Evolutionary conservation across 2,797 vertebrate species (phyloP).

Genomic region (Picus viridis): DNA sequence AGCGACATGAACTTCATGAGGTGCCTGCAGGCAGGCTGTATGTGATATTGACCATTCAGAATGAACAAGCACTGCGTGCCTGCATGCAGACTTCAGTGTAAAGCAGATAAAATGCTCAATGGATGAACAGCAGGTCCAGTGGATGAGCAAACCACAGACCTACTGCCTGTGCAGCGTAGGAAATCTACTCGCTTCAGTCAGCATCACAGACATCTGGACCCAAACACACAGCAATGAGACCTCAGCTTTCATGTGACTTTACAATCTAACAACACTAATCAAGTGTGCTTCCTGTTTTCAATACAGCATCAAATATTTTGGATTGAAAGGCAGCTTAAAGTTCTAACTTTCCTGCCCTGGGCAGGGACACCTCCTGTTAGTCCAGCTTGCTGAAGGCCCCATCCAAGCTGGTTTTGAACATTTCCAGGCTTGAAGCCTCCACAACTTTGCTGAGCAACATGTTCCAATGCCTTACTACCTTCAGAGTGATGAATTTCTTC

Average conservation of each 20-base stretch:
- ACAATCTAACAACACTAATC: background rate
- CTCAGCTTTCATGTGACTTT: background rate
- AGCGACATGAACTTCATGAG: background rate
- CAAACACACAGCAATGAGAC: background rate
- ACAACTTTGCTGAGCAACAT: no score
- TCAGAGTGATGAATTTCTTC: no score
- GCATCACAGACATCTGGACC: background rate
- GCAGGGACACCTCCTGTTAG: no score
- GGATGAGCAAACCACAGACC: background rate
- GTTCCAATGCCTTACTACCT: no score
- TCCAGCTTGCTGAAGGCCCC: no score
- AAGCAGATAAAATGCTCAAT: background rate
- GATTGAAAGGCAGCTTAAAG: no score
- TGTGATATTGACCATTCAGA: background rate
- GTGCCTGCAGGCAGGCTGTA: background rate
- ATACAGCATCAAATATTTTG: no score
- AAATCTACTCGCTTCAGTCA: background rate
- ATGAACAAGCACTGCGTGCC: background rate
- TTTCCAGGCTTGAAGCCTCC: no score
- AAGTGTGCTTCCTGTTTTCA: background rate
- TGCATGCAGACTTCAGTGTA: background rate
- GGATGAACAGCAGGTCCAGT: background rate
- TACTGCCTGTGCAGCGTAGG: background rate
- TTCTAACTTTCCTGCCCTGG: no score
- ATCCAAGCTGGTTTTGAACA: no score